Percentiles rank a stretch among this genome's conserved stretches.
phyloP scores from a whole-genome alignment of 2,888 invertebrate species.

The Deilephila elpenor region DNA sequence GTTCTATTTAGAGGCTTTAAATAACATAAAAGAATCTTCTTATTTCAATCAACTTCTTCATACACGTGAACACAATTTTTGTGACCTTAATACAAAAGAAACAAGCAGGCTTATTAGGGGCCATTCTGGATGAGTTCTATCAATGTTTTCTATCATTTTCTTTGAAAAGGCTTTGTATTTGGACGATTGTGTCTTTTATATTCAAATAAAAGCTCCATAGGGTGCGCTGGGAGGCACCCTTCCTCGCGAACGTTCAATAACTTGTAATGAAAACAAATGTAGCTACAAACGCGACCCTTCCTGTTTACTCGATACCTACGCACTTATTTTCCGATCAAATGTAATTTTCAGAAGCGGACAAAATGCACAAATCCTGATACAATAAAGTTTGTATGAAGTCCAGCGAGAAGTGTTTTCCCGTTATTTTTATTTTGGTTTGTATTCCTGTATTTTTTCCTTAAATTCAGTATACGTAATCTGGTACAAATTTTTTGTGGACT shows the following conservation, averaged over 20 bases:
- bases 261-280: conserved; percentile 76
- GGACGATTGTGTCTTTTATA: conserved; percentile 55
- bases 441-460: background rate
- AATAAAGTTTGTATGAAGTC: conserved; percentile 25
- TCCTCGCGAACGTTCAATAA: conserved; percentile 63
- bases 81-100: background rate
- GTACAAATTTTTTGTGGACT: background rate
- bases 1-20: background rate
- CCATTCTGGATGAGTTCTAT: conserved; percentile 30
- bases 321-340: conserved; percentile 65
- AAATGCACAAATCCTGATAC: conserved; percentile 41
- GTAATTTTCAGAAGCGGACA: conserved; percentile 59
- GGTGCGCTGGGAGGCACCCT: conserved; percentile 55
- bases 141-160: conserved; percentile 36
- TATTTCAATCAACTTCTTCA: background rate
- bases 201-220: conserved; percentile 62
- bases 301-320: conserved; percentile 61
- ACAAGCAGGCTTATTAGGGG: background rate
- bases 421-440: background rate
- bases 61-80: background rate
- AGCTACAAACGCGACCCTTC: conserved; percentile 67
- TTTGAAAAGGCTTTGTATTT: conserved; percentile 42
- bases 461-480: background rate
- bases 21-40: background rate
- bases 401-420: background rate